Base-by-base conservation (phyloP, 2,888 invertebrate genomes). In the Ochropleura plecta region DNA sequence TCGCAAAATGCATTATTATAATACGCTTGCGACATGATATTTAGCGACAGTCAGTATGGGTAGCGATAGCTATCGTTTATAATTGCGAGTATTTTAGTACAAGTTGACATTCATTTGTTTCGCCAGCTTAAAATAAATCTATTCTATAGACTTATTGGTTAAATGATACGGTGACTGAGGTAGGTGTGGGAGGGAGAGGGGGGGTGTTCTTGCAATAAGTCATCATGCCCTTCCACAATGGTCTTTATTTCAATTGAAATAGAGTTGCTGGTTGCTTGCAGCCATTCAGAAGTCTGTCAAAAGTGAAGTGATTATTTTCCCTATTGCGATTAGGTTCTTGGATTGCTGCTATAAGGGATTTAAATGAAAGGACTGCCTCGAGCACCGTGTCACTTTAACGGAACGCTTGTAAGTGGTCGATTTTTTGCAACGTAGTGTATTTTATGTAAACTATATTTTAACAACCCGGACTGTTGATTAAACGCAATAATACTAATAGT, bases 401-500 rank as follows among this genome's bases (percentile, higher is more conserved):
- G 49, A 49, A 16, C 16, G 49, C 16, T 49, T 16, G 49, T 49
- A 48, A 16, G 20, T 20, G 9, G 44, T 46, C 7, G 5, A 46
- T 30, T n/a, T 48, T 53, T 68, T 57, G 69, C 40, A 72, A 69
- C 30, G 14, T 14, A 14, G 30, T 70, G 44, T 30, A 51, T 6
- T 40, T 53, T 10, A 9, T 8, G n/a, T 18, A 20, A 53, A 20
- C 44, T 76, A 44, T 70, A 30, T 76, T 70, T 70, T 46, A 30
- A 63, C 18, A 40, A 48, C 16, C 12, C 46, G 4, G 20, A 64
- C 7, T 30, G 3, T 64, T 59, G 3, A 14, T 48, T 67, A n/a
- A 62, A 57, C 2, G 40, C 78, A 64, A 57, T 76, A 46, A 51
- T 76, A 57, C 10, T 53, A 51, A 53, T 51, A 42, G 5, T 51